Conservation (phyloP, 2,113 vertebrate genomes). For the Otus sunia region DNA sequence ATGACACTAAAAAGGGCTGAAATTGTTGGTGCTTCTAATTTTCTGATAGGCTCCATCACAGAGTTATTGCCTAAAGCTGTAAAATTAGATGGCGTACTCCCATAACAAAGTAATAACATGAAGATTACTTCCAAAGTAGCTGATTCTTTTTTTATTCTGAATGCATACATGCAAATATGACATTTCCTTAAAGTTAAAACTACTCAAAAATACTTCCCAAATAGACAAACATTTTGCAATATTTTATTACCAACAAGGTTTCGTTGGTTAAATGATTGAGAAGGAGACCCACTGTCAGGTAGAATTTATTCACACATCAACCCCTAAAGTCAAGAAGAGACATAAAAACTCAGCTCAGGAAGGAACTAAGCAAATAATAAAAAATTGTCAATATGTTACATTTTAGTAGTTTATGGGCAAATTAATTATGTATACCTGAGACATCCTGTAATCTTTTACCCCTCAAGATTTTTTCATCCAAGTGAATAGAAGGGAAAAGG, state of each 20-base stretch:
- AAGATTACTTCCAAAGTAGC: neutral
- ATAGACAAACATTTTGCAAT: neutral
- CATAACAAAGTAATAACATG: neutral
- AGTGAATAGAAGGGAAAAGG: neutral
- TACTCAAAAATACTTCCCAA: neutral
- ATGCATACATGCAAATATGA: neutral
- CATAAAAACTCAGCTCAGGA: neutral
- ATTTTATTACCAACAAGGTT: conserved; percentile 29
- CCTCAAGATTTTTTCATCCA: neutral
- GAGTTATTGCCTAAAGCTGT: neutral
- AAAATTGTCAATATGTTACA: neutral
- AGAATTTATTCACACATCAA: conserved; percentile 64
- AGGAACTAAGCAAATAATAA: neutral
- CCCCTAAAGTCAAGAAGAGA: conserved; percentile 49
- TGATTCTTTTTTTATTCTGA: neutral
- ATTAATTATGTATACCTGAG: neutral
- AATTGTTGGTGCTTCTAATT: neutral
- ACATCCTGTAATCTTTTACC: neutral
- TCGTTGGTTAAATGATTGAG: conserved; percentile 56
- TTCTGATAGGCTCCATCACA: neutral
- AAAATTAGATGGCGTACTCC: neutral
- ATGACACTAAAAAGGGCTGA: neutral
- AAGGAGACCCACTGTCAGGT: conserved; percentile 41
- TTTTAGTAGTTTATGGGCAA: neutral
- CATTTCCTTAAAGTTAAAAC: neutral